Evolutionary conservation across 2,113 vertebrate species (phyloP), one percentile per base, ranked within the genome.

Genomic region (Gallinago jamesoni): DNA sequence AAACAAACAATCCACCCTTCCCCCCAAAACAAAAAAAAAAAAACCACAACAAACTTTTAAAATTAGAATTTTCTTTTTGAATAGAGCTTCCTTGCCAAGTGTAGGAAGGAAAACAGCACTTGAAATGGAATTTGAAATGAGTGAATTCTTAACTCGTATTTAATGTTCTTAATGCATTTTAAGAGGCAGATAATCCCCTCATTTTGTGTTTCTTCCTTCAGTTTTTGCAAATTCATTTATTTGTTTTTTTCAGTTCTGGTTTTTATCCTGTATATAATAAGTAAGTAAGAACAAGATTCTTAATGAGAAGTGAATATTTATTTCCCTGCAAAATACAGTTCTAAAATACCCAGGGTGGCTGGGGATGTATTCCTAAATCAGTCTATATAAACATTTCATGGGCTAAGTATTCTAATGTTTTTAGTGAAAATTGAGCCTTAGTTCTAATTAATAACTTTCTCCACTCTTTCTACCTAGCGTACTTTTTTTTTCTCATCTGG

Each of bases 81-180:
- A 14, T 20, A 57, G 41, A 23, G 3, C 8, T 74, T 90, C 66
- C n/a, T 64, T 95, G 66, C 48, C 33, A 83, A 88, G 62, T 9
- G 33, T 93, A 47, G 70, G 78, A 75, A 76, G 57, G 39, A 85
- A 94, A 85, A 66, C 19, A 79, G 27, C 62, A n/a, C 39, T 90
- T 91, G 74, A 82, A 78, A 87, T 74, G 45, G 59, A 73, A 90
- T 91, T 93, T 77, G 10, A 87, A 88, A 83, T 70, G 41, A 80
- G 24, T 37, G 30, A 93, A 57, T 77, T 69, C 53, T 69, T 93
- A 68, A 53, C 52, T 94, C 1, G 0, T 39, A 43, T 78, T 92
- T 93, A 59, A 64, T n/a, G n/a, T 86, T 59, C 23, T 77, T 52
- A 77, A 74, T 4, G 2, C 37, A 63, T 69, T 74, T 92, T 84